Conservation (phyloP, 1,140 invertebrate species). For the Notospermus geniculatus region DNA sequence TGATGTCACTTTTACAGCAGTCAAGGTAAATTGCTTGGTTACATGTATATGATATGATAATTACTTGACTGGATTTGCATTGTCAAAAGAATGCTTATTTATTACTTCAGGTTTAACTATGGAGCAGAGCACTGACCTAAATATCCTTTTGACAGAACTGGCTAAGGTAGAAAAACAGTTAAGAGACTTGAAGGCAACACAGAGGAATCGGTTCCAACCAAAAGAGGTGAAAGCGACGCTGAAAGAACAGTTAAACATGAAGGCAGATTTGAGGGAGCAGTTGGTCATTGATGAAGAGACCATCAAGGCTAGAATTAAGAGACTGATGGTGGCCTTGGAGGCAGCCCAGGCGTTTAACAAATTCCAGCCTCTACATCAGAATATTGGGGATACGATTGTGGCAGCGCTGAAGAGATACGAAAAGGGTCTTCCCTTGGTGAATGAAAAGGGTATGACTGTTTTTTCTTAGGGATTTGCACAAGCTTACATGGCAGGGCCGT, state of each 20-base stretch:
- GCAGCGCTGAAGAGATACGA: conserved; percentile 29
- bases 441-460: too few species aligned
- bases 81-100: not conserved
- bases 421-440: too few species aligned
- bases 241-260: conserved; percentile 43
- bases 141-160: conserved; percentile 38
- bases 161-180: conserved; percentile 45
- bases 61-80: not conserved
- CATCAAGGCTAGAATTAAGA: conserved; percentile 32
- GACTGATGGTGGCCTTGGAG: conserved; percentile 45
- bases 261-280: conserved; percentile 28
- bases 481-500: too few species aligned
- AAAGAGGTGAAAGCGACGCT: conserved; percentile 44
- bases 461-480: too few species aligned
- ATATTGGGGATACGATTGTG: conserved; percentile 50
- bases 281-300: conserved; percentile 9
- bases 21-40: too few species aligned
- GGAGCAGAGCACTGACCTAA: conserved; percentile 47
- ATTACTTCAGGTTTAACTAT: conserved; percentile 43
- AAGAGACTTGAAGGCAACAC: conserved; percentile 47
- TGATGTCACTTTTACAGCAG: too few species aligned
- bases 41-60: too few species aligned
- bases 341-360: conserved; percentile 49
- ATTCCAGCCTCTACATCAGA: conserved; percentile 50
- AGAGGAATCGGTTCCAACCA: conserved; percentile 44